A percentile compares a stretch with the other conserved stretches of the same genome.
Evolutionary conservation across 2,113 vertebrate species (phyloP).

Genomic region (Ammodytes dubius): DNA sequence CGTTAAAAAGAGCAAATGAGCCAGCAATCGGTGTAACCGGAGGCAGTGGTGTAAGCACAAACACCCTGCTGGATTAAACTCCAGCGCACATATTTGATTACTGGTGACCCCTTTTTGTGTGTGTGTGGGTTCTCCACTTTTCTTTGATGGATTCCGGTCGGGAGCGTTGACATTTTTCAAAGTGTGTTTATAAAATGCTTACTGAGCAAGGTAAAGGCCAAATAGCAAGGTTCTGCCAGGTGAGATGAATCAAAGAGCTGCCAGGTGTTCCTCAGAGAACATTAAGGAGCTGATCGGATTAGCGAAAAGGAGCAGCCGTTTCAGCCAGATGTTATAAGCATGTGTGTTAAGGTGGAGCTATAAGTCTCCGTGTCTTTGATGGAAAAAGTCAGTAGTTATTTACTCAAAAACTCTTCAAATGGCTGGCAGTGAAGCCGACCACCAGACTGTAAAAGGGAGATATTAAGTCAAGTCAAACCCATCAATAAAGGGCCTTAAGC

Average conservation of each 20-base stretch:
- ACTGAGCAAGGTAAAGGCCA: slow-evolving; percentile 61
- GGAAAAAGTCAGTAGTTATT: slow-evolving; percentile 80
- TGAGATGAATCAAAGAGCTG: slow-evolving; percentile 73
- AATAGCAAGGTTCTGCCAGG: slow-evolving; percentile 55
- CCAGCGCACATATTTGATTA: slow-evolving; percentile 29
- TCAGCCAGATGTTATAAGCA: slow-evolving; percentile 73
- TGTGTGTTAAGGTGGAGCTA: slow-evolving; percentile 69
- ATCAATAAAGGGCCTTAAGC: slow-evolving; percentile 34
- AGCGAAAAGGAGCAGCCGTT: slow-evolving; percentile 68
- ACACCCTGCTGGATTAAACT: slow-evolving; percentile 31
- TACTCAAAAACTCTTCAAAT: slow-evolving; percentile 67
- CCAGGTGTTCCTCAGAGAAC: slow-evolving; percentile 70
- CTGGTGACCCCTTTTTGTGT: background rate
- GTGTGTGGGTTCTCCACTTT: slow-evolving; percentile 20
- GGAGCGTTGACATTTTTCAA: slow-evolving; percentile 32
- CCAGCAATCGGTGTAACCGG: slow-evolving; percentile 44
- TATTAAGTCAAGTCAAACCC: slow-evolving; percentile 42
- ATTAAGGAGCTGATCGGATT: slow-evolving; percentile 73
- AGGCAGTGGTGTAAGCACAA: slow-evolving; percentile 51
- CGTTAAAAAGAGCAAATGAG: slow-evolving; percentile 67
- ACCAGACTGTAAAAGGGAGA: slow-evolving; percentile 40
- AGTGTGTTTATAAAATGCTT: slow-evolving; percentile 47
- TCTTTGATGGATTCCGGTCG: slow-evolving; percentile 26
- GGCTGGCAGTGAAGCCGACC: slow-evolving; percentile 43
- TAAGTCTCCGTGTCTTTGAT: slow-evolving; percentile 69